Base-by-base conservation (phyloP, 2,888 invertebrate genomes). In the Sarcophaga subvicina region DNA sequence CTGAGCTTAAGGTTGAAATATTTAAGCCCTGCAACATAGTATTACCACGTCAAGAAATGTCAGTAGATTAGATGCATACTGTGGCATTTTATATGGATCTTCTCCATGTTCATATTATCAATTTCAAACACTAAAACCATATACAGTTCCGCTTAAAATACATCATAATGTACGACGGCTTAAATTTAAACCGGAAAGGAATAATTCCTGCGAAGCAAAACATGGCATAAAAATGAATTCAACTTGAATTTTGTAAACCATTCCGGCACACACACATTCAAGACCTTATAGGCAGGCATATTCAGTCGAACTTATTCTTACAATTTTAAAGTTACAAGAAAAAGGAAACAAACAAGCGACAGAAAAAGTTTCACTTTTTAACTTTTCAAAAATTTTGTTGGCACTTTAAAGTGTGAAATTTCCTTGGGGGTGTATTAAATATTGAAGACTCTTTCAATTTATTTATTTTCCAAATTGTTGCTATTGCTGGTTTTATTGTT, bases 161-260 rank as follows among this genome's bases (percentile, higher is more conserved):
- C 70, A 70, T 64, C 76, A 82, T 76, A 70, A 60, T 70, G 64
- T 76, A 71, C 76, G 76, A 70, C 59, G 82, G 70, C 70, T 76
- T 59, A 70, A 54, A 63, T 54, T 6, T 70, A 47, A 59, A 54
- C n/a, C 62, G 70, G 70, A 45, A 64, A 72, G 69, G 45, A 54
- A 76, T 67, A 62, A 70, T 25, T 64, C n/a, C 17, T 59, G 64
- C 49, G 5, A 54, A 14, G 54, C 17, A 17, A 71, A 70, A 70
- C 64, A 11, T 70, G 37, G 59, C 69, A 75, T 81, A 67, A 69
- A 73, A 81, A 75, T 75, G 66, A 75, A 54, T 64, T 79, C 54
- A 45, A 47, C 14, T 69, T 75, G 22, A 66, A 59, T 6, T 37
- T 37, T 37, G 37, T 37, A 37, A 37, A 2, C 6, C 37, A 37